These are phyloP conservation scores for Nymphalis polychloros DNA, from an alignment of 2,888 invertebrate genomes.

Conservation along the genomic window DNA sequence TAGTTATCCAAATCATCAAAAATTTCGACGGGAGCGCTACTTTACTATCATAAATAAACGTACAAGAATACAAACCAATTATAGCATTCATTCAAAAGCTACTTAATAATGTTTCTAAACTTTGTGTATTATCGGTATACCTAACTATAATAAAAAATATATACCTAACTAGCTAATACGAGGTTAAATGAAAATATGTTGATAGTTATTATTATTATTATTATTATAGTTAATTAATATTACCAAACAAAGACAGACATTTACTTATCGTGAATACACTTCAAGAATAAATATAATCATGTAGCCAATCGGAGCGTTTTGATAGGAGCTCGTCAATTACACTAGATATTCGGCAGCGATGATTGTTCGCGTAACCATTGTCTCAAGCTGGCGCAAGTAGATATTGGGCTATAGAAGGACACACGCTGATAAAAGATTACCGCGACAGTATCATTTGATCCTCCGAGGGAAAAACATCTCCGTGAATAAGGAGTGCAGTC, in stretches of 20 bases:
- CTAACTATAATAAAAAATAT: neutral
- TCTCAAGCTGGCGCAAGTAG: slow-evolving; percentile 54
- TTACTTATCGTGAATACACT: slow-evolving; percentile 56
- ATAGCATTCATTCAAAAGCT: too few species aligned
- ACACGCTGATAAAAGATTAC: slow-evolving; percentile 75
- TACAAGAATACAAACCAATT: too few species aligned
- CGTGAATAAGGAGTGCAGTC: slow-evolving; percentile 34
- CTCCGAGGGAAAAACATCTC: slow-evolving; percentile 60
- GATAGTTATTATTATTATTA: slow-evolving; percentile 10
- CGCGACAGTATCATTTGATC: slow-evolving; percentile 70
- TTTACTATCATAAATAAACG: too few species aligned
- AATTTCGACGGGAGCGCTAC: too few species aligned
- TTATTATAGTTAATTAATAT: slow-evolving; percentile 14
- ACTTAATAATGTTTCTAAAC: too few species aligned
- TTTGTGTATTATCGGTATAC: neutral
- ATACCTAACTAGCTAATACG: slow-evolving; percentile 3
- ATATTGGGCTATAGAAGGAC: slow-evolving; percentile 57
- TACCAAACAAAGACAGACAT: slow-evolving; percentile 48
- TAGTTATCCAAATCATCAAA: too few species aligned
- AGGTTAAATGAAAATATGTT: slow-evolving; percentile 7
- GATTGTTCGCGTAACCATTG: slow-evolving; percentile 60
- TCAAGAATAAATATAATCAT: slow-evolving; percentile 64
- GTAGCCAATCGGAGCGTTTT: slow-evolving; percentile 65
- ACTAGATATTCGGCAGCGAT: slow-evolving; percentile 58
- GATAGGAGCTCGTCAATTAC: slow-evolving; percentile 58